phyloP scores from a whole-genome alignment of 1,140 invertebrate species.

The Psix sp. region DNA sequence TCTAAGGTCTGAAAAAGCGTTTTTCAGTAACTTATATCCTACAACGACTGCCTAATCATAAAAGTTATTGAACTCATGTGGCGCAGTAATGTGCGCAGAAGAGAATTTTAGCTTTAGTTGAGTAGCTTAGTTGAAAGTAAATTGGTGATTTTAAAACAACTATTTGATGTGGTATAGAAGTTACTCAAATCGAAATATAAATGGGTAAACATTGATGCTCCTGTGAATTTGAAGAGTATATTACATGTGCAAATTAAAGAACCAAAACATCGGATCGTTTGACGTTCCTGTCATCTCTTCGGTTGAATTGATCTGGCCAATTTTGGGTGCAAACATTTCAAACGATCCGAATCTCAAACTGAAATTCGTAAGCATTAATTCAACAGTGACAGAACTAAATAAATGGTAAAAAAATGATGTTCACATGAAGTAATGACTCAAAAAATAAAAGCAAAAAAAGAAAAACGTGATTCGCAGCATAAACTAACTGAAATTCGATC shows the following conservation, averaged over 20 bases:
- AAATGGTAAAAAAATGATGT: too few species aligned
- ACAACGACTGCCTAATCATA: constrained; percentile 11
- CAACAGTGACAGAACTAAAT: too few species aligned
- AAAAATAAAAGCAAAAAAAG: constrained; percentile 6
- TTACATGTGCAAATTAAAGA: constrained; percentile 31
- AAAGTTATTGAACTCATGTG: constrained; percentile 9
- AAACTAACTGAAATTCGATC: constrained; percentile 61
- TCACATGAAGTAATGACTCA: too few species aligned
- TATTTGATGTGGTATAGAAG: constrained; percentile 30
- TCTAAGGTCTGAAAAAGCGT: constrained; percentile 11
- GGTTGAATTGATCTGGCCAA: not conserved
- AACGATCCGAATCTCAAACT: constrained; percentile 38
- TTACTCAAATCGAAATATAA: constrained; percentile 16
- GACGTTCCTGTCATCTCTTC: constrained; percentile 19
- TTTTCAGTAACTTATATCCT: constrained; percentile 37
- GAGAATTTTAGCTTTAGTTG: too few species aligned
- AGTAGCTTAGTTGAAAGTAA: too few species aligned
- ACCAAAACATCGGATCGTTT: constrained; percentile 26
- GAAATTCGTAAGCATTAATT: too few species aligned
- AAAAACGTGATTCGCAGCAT: constrained; percentile 34
- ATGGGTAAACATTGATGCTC: constrained; percentile 32
- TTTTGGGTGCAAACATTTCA: constrained; percentile 28
- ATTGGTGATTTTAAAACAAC: too few species aligned
- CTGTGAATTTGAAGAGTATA: constrained; percentile 4
- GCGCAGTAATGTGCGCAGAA: too few species aligned